A percentile compares a stretch with the other conserved stretches of the same genome.
Evolutionary conservation across 1,140 invertebrate genomes (phyloP).

Genomic region (Phortica variegata): DNA sequence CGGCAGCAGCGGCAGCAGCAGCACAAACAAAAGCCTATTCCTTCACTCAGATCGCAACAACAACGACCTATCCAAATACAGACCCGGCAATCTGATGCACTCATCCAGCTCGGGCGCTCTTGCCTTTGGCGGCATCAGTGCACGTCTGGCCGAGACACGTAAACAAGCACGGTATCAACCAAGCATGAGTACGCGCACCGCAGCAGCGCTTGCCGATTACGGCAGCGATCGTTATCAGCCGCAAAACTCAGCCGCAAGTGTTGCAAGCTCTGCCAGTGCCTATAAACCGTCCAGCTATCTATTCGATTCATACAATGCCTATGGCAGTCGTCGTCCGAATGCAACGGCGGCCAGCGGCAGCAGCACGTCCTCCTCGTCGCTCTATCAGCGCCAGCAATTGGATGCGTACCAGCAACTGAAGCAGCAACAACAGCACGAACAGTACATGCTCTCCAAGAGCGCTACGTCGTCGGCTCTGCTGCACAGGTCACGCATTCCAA

Average conservation of each 20-base stretch:
- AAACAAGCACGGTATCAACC: slow-evolving; percentile 32
- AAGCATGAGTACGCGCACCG: slow-evolving; percentile 35
- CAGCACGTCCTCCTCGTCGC: slow-evolving; percentile 14
- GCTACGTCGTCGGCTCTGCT: slow-evolving; percentile 52
- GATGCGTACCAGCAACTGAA: slow-evolving; percentile 30
- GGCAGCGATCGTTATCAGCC: slow-evolving; percentile 33
- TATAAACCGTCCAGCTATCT: slow-evolving; percentile 28
- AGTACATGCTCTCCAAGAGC: slow-evolving; percentile 47
- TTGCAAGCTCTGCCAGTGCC: slow-evolving; percentile 20
- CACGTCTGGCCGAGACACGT: slow-evolving; percentile 42
- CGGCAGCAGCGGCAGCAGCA: slow-evolving; percentile 7
- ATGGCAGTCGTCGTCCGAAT: slow-evolving; percentile 26
- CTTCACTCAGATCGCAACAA: slow-evolving; percentile 49
- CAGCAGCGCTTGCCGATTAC: slow-evolving; percentile 45
- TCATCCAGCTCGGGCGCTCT: slow-evolving; percentile 47
- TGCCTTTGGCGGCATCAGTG: slow-evolving; percentile 50
- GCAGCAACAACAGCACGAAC: slow-evolving; percentile 39
- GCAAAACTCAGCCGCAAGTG: background rate
- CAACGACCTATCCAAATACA: slow-evolving; percentile 48
- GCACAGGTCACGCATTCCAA: slow-evolving; percentile 57
- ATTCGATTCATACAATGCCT: slow-evolving; percentile 33
- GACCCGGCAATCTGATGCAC: slow-evolving; percentile 38
- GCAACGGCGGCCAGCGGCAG: slow-evolving; percentile 15
- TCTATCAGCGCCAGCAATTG: slow-evolving; percentile 35
- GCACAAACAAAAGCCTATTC: slow-evolving; percentile 35